Evolutionary conservation across 1,140 invertebrate species (phyloP), one percentile per base, ranked within the genome.

Genomic region (Hormaphis cornu): DNA sequence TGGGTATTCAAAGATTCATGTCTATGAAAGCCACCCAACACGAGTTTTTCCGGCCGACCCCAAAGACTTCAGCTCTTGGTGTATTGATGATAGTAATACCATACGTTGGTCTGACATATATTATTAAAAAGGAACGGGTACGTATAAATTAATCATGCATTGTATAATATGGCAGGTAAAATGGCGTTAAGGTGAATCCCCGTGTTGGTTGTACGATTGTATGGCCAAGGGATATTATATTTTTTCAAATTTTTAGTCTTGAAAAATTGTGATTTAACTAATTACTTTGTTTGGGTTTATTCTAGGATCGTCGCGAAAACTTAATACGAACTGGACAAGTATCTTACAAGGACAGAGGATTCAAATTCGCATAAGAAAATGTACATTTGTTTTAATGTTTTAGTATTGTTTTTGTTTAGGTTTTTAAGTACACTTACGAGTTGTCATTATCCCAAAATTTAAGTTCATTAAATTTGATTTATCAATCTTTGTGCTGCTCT

Each of bases 351-450:
- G 59, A 66, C 2, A 66, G 59, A 66, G 59, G 59, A 30, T 66
- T 46, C 12, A 66, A 66, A 66, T 66, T 66, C 16, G 59, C 42
- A 22, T 48, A 30, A 58, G 48, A 56, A 58, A 72, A 71, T 54
- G 10, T 56, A 56, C 10, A 40, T 56, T 54, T 22, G 12, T 37
- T 14, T 56, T 5, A 37, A 56, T 6, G 26, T 14, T 54, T 56
- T 56, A 56, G 54, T 37, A 9, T 56, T 24, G 20, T 37, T 37
- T 37, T 56, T 30, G 33, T 37, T n/a, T n/a, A n/a, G n/a, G n/a
- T n/a, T n/a, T n/a, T n/a, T n/a, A n/a, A n/a, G n/a, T n/a, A n/a
- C n/a, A n/a, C n/a, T n/a, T n/a, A n/a, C n/a, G n/a, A n/a, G n/a
- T n/a, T n/a, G n/a, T n/a, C n/a, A n/a, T n/a, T n/a, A n/a, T n/a